These are phyloP conservation scores for Rhegmatorhina hoffmannsi DNA, from an alignment of 2,113 vertebrate species.

Conservation along the genomic window DNA sequence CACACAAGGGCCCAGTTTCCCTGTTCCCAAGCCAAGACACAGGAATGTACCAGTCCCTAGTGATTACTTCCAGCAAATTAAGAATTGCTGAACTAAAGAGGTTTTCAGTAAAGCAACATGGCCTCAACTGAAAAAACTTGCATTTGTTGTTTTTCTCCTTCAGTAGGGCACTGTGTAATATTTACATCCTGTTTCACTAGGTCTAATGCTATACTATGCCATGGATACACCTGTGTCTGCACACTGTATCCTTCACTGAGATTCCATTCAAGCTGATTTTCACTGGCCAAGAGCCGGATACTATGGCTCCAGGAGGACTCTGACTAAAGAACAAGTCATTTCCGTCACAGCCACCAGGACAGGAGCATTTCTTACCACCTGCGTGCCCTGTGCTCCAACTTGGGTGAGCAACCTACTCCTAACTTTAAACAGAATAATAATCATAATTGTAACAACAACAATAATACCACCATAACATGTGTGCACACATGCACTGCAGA, in stretches of 20 bases:
- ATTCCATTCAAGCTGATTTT: background rate
- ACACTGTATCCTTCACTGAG: background rate
- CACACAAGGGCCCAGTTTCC: background rate
- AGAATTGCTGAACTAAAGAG: background rate
- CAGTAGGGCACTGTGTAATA: background rate
- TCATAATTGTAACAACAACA: background rate
- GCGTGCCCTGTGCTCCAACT: background rate
- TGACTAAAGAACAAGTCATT: background rate
- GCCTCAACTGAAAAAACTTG: background rate
- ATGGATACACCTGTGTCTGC: background rate
- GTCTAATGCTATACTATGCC: background rate
- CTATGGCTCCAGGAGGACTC: background rate
- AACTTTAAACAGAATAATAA: background rate
- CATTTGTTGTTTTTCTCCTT: background rate
- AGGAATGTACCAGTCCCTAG: constrained; percentile 2
- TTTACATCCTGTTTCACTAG: background rate
- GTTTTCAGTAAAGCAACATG: background rate
- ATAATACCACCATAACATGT: background rate
- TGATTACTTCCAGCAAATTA: constrained; percentile 6
- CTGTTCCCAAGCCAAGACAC: constrained; percentile 2
- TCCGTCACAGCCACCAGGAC: background rate
- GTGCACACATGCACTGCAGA: background rate
- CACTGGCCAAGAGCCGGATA: background rate
- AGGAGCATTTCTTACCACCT: background rate
- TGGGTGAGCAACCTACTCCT: background rate